A percentile compares a stretch with the other conserved stretches of the same genome.
phyloP scores from a whole-genome alignment of 2,797 vertebrate species.

The Microctenopoma lineatum region DNA sequence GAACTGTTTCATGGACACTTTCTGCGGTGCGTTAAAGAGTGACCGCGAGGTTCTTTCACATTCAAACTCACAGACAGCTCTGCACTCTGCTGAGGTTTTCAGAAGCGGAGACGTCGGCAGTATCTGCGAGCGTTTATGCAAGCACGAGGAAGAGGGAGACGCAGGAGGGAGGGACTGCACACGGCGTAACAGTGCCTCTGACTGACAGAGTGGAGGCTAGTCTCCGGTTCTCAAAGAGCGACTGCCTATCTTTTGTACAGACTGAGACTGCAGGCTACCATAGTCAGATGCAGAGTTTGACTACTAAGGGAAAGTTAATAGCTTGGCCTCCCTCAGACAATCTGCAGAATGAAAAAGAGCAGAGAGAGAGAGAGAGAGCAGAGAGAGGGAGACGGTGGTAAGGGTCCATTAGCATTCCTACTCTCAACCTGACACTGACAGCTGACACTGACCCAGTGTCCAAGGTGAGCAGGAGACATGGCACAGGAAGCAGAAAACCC shows the following conservation, averaged over 20 bases:
- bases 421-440: slow-evolving; percentile 75
- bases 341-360: slow-evolving; percentile 36
- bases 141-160: slow-evolving; percentile 36
- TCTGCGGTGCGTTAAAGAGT: slow-evolving; percentile 17
- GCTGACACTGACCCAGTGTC: slow-evolving; percentile 77
- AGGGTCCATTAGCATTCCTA: slow-evolving; percentile 75
- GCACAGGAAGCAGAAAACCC: slow-evolving; percentile 75
- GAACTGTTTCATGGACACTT: slow-evolving; percentile 23
- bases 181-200: slow-evolving; percentile 47
- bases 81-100: slow-evolving; percentile 54
- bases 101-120: slow-evolving; percentile 53
- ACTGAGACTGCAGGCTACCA: slow-evolving; percentile 52
- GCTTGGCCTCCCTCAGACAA: slow-evolving; percentile 58
- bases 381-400: slow-evolving; percentile 41
- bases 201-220: slow-evolving; percentile 45
- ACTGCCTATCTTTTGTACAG: slow-evolving; percentile 60
- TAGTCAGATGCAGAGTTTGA: slow-evolving; percentile 50
- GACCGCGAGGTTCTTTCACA: slow-evolving; percentile 40
- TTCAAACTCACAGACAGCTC: slow-evolving; percentile 44
- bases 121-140: slow-evolving; percentile 54
- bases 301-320: slow-evolving; percentile 68
- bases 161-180: slow-evolving; percentile 55
- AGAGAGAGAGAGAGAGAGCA: slow-evolving; percentile 9
- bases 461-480: slow-evolving; percentile 75
- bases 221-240: slow-evolving; percentile 62